Evolutionary conservation across 2,113 vertebrate species (phyloP), one percentile per base, ranked within the genome.

Genomic region (Chunga burmeisteri): DNA sequence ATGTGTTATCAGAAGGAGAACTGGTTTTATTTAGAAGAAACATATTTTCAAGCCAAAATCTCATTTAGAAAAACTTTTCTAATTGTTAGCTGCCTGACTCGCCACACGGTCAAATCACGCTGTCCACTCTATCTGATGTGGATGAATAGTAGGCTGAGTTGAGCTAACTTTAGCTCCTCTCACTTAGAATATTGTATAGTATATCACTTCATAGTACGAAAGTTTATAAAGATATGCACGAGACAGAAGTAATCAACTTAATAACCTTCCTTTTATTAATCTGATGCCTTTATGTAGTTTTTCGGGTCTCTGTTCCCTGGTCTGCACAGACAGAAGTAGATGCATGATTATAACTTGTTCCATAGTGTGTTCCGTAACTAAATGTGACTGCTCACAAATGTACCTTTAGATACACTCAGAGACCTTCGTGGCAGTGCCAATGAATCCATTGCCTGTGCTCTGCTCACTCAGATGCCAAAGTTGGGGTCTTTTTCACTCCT

Each of bases 101-200:
- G 2, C 32, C 9, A 3, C 29, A 21, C 3, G 4, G 58, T 65
- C 49, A 65, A 34, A 72, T 61, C 44, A 17, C 0, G 0, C 8
- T 16, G n/a, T 75, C 17, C 5, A 1, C 1, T 16, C 23, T 62
- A 0, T 58, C 61, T 72, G 18, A 17, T 71, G 22, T n/a, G 26
- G 29, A 6, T 42, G 8, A 62, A 13, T 11, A 49, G 26, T 55
- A 77, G 49, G 2, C 27, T 58, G 67, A 34, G 7, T 68, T 65
- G 23, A 80, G 30, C 19, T 75, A 55, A n/a, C 23, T 65, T 59
- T 62, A 16, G 7, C 19, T 87, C 12, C 16, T 81, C 40, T 73
- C 30, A 27, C 32, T 80, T 68, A 10, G 74, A 47, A 44, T 42
- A 26, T 2, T 49, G 4, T 16, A 22, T 21, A 14, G 0, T 78